These are phyloP conservation scores for Atta texana DNA, from an alignment of 1,140 invertebrate genomes.

Conservation along the genomic window DNA sequence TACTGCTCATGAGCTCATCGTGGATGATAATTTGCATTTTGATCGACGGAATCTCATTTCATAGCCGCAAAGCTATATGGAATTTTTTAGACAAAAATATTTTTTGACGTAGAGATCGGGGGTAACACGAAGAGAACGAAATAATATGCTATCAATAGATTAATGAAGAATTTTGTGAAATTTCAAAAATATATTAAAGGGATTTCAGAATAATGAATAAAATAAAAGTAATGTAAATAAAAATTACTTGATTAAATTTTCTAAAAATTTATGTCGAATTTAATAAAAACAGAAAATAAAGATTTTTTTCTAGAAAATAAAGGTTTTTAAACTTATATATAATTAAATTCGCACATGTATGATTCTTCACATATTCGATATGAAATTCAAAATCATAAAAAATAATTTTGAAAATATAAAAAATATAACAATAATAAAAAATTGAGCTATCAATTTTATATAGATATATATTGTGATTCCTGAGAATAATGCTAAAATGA, in stretches of 20 bases:
- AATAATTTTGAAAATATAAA: background rate
- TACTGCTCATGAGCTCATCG: background rate
- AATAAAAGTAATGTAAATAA: slow-evolving; percentile 2
- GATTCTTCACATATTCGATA: background rate
- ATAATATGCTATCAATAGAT: background rate
- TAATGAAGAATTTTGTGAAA: background rate
- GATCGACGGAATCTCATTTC: slow-evolving; percentile 32
- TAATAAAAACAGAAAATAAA: background rate
- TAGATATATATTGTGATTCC: background rate
- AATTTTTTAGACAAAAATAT: background rate
- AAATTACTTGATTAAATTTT: background rate
- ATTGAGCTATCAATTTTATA: slow-evolving; percentile 2
- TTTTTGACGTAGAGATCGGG: background rate
- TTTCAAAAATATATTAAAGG: background rate
- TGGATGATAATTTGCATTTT: slow-evolving; percentile 46
- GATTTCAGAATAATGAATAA: background rate
- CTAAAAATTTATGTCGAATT: background rate
- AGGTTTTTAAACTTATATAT: background rate
- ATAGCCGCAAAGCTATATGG: background rate
- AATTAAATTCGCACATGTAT: background rate
- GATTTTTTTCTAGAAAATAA: no score
- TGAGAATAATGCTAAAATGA: slow-evolving; percentile 7
- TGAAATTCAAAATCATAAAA: background rate
- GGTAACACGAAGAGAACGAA: background rate
- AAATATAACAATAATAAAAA: background rate